Base-by-base conservation (phyloP, 2,888 invertebrate species). In the Cheilosia impressa region DNA sequence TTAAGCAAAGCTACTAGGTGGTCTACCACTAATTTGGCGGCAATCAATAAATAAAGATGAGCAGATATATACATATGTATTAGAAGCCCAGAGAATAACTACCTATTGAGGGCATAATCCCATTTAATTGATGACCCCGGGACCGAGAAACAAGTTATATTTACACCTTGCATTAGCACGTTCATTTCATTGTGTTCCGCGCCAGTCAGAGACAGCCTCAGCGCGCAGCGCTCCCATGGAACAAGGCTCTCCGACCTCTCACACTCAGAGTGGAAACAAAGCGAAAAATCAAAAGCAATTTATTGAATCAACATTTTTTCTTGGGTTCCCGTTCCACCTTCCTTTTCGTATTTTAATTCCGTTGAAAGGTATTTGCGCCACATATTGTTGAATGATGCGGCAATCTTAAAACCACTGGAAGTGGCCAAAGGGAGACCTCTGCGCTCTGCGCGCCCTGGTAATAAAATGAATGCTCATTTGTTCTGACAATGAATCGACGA, bases 381-480 rank as follows among this genome's bases (percentile, higher is more conserved):
- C 75, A 79, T 55, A 68, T 27, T 60, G 47, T 38, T n/a, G 66
- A 65, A 55, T 47, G 41, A 55, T 47, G 41, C 24, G 55, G 24
- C 19, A 76, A 62, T 38, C 60, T 27, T 22, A 27, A 10, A 5
- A 43, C 41, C 41, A 63, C n/a, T 66, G 73, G 68, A 79, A 78
- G 75, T 65, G 79, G 69, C 83, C 71, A 75, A 80, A 84, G 69
- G 53, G 75, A 65, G 65, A 75, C 71, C 76, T 45, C 38, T 13
- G 38, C 9, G 7, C 31, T 31, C 31, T 31, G 31, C 31, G 31
- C 31, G 31, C 38, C 38, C 38, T 41, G 53, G 60, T 79, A 85
- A 85, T 85, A 85, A 85, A 85, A 85, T 85, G 81, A 81, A 85
- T 85, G 80, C 85, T 85, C 81, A 85, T 85, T 85, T 85, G 85